These are phyloP conservation scores for Antheraea mylitta DNA, from an alignment of 1,140 invertebrate species.

Conservation along the genomic window DNA sequence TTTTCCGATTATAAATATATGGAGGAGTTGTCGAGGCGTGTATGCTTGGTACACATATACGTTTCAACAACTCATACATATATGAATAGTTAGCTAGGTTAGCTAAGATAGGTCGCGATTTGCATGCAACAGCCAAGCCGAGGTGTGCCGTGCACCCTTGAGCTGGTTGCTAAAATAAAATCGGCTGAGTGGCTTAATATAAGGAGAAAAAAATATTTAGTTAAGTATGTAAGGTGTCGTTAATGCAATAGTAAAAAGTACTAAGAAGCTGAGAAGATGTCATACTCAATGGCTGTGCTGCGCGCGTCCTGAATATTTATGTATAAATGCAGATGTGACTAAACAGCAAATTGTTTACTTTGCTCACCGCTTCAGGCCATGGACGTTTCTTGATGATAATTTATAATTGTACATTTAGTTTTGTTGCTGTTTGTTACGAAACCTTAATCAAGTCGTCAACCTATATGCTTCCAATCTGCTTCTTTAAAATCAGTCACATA, in stretches of 20 bases:
- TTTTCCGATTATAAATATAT: too few species aligned
- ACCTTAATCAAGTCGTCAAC: background rate
- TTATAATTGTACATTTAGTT: slow-evolving; percentile 6
- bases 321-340: slow-evolving; percentile 16
- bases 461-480: background rate
- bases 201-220: too few species aligned
- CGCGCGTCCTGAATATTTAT: slow-evolving; percentile 50
- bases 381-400: slow-evolving; percentile 8
- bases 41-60: too few species aligned
- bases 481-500: slow-evolving; percentile 21
- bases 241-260: background rate
- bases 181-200: too few species aligned
- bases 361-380: background rate
- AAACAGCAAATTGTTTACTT: slow-evolving; percentile 18
- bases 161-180: too few species aligned
- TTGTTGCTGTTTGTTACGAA: background rate
- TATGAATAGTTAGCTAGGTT: too few species aligned
- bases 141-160: too few species aligned
- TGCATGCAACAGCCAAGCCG: too few species aligned
- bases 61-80: too few species aligned
- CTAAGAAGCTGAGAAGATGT: background rate
- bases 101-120: too few species aligned
- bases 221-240: too few species aligned
- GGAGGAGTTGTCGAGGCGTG: too few species aligned
- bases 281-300: slow-evolving; percentile 18